A percentile compares a stretch with the other conserved stretches of the same genome.
Conservation (phyloP, 2,888 invertebrate species). For the Megamerina dolium region DNA sequence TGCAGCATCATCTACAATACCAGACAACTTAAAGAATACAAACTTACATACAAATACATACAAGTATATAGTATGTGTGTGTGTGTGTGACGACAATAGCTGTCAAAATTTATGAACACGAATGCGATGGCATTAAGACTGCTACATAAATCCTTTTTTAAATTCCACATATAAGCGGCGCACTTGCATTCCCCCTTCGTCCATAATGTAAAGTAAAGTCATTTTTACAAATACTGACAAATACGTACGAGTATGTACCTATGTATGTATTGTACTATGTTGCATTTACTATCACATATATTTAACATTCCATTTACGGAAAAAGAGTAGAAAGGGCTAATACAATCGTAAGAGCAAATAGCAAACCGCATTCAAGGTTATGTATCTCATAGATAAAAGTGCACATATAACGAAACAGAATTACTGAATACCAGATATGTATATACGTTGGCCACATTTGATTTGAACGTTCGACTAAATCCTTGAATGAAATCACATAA, state of each 20-base stretch:
- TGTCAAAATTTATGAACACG: conserved; percentile 42
- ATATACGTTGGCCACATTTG: conserved; percentile 16
- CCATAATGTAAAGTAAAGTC: background rate
- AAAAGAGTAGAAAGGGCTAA: too few relatives aligned
- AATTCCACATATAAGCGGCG: conserved; percentile 6
- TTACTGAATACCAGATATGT: background rate
- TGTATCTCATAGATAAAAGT: background rate
- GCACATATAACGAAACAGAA: background rate
- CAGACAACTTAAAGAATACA: background rate
- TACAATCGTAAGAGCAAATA: background rate
- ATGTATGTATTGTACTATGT: too few relatives aligned
- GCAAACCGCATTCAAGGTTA: conserved; percentile 7
- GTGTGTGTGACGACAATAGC: conserved; percentile 18
- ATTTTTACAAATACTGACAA: conserved; percentile 8
- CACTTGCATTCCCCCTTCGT: background rate
- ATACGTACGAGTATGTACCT: too few relatives aligned
- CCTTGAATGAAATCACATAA: conserved; percentile 38
- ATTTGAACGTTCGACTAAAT: conserved; percentile 29
- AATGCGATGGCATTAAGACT: conserved; percentile 18
- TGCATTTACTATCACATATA: too few relatives aligned
- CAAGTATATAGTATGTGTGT: background rate
- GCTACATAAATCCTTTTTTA: conserved; percentile 21
- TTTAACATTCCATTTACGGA: too few relatives aligned
- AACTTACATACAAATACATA: background rate
- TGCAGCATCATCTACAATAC: background rate